Evolutionary conservation across 2,888 invertebrate species (phyloP).

Genomic region (Ethmia dodecea): DNA sequence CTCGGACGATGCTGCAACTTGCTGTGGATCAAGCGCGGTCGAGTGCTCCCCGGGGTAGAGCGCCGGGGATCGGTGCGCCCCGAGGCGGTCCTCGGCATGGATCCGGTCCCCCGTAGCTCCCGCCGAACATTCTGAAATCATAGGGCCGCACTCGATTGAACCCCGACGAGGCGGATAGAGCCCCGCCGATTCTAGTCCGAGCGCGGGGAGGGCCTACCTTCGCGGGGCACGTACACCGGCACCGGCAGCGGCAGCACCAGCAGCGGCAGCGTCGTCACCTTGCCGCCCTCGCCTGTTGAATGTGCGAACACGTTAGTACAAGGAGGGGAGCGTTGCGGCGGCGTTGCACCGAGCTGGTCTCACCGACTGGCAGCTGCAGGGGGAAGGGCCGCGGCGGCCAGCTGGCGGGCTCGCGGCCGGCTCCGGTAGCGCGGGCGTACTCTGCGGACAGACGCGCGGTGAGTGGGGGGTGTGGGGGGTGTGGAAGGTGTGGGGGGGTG

Average conservation of each 20-base stretch:
- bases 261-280: constrained; percentile 9
- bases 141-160: too few relatives aligned
- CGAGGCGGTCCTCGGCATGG: neutral
- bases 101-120: too few relatives aligned
- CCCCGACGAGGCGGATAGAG: too few relatives aligned
- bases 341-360: neutral
- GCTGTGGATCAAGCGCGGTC: neutral
- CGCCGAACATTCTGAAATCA: too few relatives aligned
- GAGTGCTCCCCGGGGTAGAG: neutral
- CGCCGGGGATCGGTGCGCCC: neutral
- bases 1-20: constrained; percentile 32
- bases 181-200: neutral
- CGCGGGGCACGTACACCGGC: neutral
- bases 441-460: too few relatives aligned
- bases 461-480: too few relatives aligned
- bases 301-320: neutral
- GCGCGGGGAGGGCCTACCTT: neutral
- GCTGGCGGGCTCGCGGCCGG: neutral
- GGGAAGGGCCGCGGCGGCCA: neutral
- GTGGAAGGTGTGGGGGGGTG: too few relatives aligned
- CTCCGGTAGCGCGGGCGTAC: neutral
- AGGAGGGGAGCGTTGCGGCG: neutral
- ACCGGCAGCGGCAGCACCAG: constrained; percentile 15
- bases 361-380: constrained; percentile 2
- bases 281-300: neutral